A percentile compares a stretch with the other conserved stretches of the same genome.
Conservation (phyloP, 2,888 invertebrate genomes). For the Parnassius orleans region DNA sequence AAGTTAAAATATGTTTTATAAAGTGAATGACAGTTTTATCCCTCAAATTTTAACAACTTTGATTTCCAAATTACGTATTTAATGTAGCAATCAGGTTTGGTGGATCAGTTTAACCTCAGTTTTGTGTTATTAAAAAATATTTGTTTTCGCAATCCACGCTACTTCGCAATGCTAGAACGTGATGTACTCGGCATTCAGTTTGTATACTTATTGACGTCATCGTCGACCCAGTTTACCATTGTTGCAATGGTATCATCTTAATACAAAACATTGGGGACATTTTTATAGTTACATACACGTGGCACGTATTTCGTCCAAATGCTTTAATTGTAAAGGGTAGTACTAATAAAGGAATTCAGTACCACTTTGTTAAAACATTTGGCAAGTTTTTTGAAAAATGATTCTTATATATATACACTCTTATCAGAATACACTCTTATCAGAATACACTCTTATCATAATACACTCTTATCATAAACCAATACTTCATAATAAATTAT, state of each 20-base stretch:
- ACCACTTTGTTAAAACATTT: too few relatives aligned
- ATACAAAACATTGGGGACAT: slow-evolving; percentile 4
- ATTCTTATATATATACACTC: too few relatives aligned
- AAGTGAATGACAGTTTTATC: too few relatives aligned
- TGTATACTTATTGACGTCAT: slow-evolving; percentile 41
- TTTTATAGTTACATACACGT: slow-evolving; percentile 1
- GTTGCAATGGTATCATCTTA: slow-evolving; percentile 25
- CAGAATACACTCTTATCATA: too few relatives aligned
- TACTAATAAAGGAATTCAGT: too few relatives aligned
- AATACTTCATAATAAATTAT: too few relatives aligned
- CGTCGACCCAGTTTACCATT: slow-evolving; percentile 41
- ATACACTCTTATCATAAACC: too few relatives aligned
- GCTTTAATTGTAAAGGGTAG: not conserved
- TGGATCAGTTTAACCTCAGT: not conserved
- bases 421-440: too few relatives aligned
- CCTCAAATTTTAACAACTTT: too few relatives aligned
- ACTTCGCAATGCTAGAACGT: slow-evolving; percentile 26
- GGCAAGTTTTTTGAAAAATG: too few relatives aligned
- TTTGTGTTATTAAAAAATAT: slow-evolving; percentile 15
- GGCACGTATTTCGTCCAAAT: not conserved
- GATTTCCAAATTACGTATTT: too few relatives aligned
- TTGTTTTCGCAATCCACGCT: slow-evolving; percentile 19
- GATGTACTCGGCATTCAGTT: slow-evolving; percentile 17
- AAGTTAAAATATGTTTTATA: too few relatives aligned
- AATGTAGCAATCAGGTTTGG: not conserved